phyloP scores from a whole-genome alignment of 2,797 vertebrate species.

The Schizopygopsis malacanthus region DNA sequence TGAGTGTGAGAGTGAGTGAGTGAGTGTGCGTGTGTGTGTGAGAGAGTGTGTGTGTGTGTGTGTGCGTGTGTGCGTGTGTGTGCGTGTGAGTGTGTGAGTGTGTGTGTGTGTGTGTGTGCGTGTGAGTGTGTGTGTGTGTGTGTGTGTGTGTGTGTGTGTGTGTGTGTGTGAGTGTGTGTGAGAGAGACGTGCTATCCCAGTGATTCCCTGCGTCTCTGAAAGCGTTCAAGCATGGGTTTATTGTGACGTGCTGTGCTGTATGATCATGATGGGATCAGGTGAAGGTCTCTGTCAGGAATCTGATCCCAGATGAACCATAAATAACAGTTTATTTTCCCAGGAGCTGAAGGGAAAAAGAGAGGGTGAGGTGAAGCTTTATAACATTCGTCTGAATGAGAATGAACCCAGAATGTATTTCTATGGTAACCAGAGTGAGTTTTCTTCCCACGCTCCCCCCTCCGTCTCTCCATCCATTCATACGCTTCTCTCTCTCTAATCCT shows the following conservation, averaged over 20 bases:
- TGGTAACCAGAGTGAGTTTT: constrained; percentile 60
- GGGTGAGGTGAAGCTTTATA: constrained; percentile 25
- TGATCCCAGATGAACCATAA: constrained; percentile 3
- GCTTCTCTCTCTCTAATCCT: constrained; percentile 4
- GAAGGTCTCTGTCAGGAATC: not conserved
- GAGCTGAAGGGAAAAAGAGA: not conserved
- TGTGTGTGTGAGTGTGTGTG: not conserved
- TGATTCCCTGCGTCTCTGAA: not conserved
- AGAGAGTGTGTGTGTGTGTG: no score
- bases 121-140: no score
- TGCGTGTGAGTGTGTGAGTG: no score
- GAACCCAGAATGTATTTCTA: constrained; percentile 60
- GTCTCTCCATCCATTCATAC: constrained; percentile 29
- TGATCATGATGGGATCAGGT: constrained; percentile 1
- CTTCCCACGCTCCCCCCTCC: not conserved
- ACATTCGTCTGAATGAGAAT: constrained; percentile 45
- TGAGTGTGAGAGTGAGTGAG: not conserved
- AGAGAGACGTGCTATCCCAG: not conserved
- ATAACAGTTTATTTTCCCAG: not conserved
- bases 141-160: not conserved
- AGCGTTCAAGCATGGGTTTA: not conserved
- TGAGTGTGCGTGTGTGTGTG: not conserved
- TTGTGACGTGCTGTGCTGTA: not conserved
- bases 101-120: no score
- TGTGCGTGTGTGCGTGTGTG: no score